These are phyloP conservation scores for Xenops minutus DNA, from an alignment of 2,797 vertebrate genomes.

Conservation along the genomic window DNA sequence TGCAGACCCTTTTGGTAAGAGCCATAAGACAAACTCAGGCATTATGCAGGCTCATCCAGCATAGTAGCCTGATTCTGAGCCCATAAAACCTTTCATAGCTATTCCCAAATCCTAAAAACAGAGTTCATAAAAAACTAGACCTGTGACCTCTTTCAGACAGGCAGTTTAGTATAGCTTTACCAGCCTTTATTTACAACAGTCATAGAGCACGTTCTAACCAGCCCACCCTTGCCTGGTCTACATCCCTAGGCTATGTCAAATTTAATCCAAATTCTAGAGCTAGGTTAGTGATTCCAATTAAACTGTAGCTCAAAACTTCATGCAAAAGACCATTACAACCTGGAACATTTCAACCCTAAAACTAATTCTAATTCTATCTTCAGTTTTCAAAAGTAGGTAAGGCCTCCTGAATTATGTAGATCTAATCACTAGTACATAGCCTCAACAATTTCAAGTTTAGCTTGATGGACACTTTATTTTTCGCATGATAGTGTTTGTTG, in stretches of 20 bases:
- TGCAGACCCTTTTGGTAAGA: background rate
- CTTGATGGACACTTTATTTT: background rate
- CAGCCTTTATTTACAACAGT: background rate
- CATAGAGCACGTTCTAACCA: background rate
- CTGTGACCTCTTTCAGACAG: background rate
- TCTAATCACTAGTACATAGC: background rate
- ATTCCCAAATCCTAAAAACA: background rate
- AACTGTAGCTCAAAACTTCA: background rate
- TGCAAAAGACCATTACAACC: background rate
- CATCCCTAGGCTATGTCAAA: background rate
- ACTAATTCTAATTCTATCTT: background rate
- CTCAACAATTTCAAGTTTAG: background rate
- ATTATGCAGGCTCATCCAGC: background rate
- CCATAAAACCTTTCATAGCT: background rate
- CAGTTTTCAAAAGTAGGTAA: background rate
- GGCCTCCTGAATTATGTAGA: background rate
- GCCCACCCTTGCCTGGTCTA: background rate
- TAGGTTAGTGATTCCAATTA: background rate
- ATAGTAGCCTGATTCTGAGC: background rate
- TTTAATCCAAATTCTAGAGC: background rate
- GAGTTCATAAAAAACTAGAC: background rate
- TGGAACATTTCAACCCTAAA: background rate
- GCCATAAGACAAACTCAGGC: background rate
- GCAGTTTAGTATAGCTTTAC: background rate
- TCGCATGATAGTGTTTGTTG: background rate